phyloP scores from a whole-genome alignment of 2,113 vertebrate species.

The Ictalurus punctatus region DNA sequence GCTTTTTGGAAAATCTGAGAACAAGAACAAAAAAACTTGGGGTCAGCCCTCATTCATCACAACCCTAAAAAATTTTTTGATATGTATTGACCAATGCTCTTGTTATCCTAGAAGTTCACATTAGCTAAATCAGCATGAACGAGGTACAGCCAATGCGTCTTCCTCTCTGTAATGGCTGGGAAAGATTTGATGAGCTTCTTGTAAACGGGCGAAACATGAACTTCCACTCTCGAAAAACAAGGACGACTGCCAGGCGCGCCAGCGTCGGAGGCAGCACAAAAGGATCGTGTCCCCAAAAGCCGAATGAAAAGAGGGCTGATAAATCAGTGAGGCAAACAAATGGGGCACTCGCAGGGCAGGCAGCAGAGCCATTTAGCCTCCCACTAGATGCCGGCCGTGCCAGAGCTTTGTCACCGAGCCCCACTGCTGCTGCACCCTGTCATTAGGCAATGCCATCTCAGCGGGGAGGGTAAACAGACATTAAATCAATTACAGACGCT shows the following conservation, averaged over 20 bases:
- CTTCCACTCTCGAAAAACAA: conserved; percentile 24
- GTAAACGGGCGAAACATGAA: not conserved
- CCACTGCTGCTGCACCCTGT: conserved; percentile 77
- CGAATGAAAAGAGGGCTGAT: conserved; percentile 53
- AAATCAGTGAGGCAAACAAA: conserved; percentile 69
- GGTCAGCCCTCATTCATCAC: not conserved
- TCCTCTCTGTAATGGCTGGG: not conserved
- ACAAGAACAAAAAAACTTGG: not conserved
- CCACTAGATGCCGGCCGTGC: conserved; percentile 73
- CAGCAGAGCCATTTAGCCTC: conserved; percentile 77
- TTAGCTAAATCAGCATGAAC: not conserved
- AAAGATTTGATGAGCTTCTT: not conserved
- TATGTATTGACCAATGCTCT: not conserved
- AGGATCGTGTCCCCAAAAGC: conserved; percentile 54
- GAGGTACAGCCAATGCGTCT: not conserved
- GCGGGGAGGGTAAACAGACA: conserved; percentile 80
- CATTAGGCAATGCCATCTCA: conserved; percentile 76
- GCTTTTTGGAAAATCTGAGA: not conserved
- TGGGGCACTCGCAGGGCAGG: conserved; percentile 61
- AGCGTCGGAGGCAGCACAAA: conserved; percentile 52
- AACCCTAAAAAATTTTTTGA: not conserved
- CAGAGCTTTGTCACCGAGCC: conserved; percentile 78
- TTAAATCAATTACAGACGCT: conserved; percentile 80
- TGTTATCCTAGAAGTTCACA: not conserved
- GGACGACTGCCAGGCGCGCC: conserved; percentile 26